Conservation (phyloP, 1,140 invertebrate genomes). For the Glomeris maerens region DNA sequence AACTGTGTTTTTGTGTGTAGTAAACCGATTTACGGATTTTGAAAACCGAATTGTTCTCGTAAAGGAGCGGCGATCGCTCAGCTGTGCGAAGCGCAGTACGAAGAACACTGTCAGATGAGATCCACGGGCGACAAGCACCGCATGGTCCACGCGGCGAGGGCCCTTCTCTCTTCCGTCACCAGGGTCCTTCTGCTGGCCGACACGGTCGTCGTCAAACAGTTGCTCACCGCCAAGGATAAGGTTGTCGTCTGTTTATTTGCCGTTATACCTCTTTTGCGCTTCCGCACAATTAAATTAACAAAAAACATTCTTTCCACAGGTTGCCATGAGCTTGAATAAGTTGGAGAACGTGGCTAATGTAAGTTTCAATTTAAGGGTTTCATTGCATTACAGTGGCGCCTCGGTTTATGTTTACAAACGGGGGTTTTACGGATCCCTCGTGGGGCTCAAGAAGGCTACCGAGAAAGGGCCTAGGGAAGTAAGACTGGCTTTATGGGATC, state of each 20-base stretch:
- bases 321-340: slow-evolving; percentile 32
- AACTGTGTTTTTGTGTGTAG: no score
- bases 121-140: slow-evolving; percentile 26
- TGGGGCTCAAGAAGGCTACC: no score
- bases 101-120: slow-evolving; percentile 20
- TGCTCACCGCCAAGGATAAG: slow-evolving; percentile 91
- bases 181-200: slow-evolving; percentile 95
- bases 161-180: slow-evolving; percentile 86
- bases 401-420: no score
- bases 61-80: slow-evolving; percentile 75
- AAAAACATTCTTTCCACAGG: slow-evolving; percentile 19
- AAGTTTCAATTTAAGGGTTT: no score
- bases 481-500: no score
- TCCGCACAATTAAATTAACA: background rate
- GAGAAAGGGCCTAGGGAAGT: no score
- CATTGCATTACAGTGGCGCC: no score
- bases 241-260: slow-evolving; percentile 34
- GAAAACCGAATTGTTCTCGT: slow-evolving; percentile 23
- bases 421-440: no score
- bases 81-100: slow-evolving; percentile 48
- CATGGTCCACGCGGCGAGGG: slow-evolving; percentile 77
- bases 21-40: no score
- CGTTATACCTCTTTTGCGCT: slow-evolving; percentile 6
- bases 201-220: slow-evolving; percentile 92
- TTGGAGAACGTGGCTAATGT: slow-evolving; percentile 73